phyloP scores from a whole-genome alignment of 2,888 invertebrate genomes.

The Cosmia trapezina region DNA sequence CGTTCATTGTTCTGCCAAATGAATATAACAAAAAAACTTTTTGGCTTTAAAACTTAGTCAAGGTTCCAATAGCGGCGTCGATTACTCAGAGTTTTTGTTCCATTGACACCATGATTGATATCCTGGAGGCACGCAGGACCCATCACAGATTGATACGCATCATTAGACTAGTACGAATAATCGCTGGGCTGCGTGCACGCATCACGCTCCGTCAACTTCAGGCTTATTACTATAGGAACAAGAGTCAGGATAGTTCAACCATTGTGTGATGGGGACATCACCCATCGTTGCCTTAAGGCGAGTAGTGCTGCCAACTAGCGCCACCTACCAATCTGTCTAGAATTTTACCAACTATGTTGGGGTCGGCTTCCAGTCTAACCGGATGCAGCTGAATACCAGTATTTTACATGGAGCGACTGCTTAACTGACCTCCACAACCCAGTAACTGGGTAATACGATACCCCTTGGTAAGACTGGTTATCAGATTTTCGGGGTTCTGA shows the following conservation, averaged over 20 bases:
- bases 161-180: slow-evolving; percentile 68
- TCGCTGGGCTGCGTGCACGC: slow-evolving; percentile 62
- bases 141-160: slow-evolving; percentile 71
- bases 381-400: too few species aligned
- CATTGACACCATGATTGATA: slow-evolving; percentile 68
- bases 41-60: slow-evolving; percentile 38
- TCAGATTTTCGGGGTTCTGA: too few species aligned
- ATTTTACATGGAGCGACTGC: too few species aligned
- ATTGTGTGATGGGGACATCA: slow-evolving; percentile 43
- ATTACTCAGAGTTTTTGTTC: slow-evolving; percentile 61
- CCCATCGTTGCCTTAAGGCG: slow-evolving; percentile 3
- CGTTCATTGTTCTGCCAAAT: slow-evolving; percentile 27
- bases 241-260: slow-evolving; percentile 49
- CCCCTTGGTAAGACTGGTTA: too few species aligned
- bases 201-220: slow-evolving; percentile 56
- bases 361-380: too few species aligned
- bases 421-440: too few species aligned
- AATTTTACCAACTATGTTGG: too few species aligned
- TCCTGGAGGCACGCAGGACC: slow-evolving; percentile 71
- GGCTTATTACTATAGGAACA: slow-evolving; percentile 47
- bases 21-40: slow-evolving; percentile 21
- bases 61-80: slow-evolving; percentile 57
- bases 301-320: too few species aligned
- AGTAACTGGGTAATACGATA: too few species aligned
- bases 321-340: too few species aligned